Conservation (phyloP, 2,113 vertebrate species). For the Calyptomena viridis region DNA sequence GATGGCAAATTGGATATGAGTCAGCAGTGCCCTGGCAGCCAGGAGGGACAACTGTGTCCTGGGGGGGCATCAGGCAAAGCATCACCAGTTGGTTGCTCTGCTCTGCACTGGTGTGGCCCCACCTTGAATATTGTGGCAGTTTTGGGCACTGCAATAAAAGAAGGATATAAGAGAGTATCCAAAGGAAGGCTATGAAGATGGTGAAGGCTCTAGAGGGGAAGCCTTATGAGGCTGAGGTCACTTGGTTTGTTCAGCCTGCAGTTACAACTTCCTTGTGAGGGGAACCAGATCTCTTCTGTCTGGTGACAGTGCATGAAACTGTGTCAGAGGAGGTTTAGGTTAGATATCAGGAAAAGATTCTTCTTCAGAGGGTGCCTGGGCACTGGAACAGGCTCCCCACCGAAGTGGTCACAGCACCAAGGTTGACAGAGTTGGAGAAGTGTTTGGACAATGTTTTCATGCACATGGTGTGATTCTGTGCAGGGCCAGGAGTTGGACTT, state of each 20-base stretch:
- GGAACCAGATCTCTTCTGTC: background rate
- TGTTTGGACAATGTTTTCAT: too few species aligned
- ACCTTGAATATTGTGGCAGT: background rate
- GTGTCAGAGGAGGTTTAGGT: background rate
- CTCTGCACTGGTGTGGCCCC: background rate
- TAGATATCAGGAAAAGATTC: background rate
- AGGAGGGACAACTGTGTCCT: background rate
- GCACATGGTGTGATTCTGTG: background rate
- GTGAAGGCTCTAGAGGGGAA: background rate
- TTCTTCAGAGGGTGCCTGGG: background rate
- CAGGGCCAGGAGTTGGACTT: background rate
- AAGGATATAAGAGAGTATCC: background rate
- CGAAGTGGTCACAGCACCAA: background rate
- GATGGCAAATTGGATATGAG: accelerated
- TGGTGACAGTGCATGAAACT: background rate
- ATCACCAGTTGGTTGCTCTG: accelerated
- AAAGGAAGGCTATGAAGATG: background rate
- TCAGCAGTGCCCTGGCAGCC: background rate
- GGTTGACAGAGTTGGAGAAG: background rate
- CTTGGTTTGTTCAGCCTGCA: background rate
- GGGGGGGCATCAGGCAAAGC: background rate
- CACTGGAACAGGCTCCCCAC: background rate
- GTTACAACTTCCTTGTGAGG: accelerated
- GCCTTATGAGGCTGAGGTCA: accelerated
- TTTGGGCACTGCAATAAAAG: background rate